These are phyloP conservation scores for Numenius arquata DNA, from an alignment of 2,113 vertebrate genomes.

Conservation along the genomic window DNA sequence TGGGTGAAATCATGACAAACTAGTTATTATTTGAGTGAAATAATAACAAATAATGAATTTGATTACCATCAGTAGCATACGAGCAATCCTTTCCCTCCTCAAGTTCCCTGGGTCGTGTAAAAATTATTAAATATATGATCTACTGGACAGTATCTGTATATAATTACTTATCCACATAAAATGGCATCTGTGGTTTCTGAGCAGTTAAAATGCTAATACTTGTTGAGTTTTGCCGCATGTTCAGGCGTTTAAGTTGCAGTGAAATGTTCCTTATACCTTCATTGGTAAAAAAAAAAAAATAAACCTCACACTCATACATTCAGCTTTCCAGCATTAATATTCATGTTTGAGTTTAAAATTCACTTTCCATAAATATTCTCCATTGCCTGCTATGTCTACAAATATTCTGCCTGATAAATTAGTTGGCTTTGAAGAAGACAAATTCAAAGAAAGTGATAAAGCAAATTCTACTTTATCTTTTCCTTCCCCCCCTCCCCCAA, in stretches of 20 bases:
- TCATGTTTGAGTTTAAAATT: background rate
- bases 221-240: background rate
- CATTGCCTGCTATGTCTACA: background rate
- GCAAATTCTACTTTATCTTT: background rate
- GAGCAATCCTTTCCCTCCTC: background rate
- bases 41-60: background rate
- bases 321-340: background rate
- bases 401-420: background rate
- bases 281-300: background rate
- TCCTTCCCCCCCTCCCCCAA: no score
- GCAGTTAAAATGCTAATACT: slow-evolving; percentile 6
- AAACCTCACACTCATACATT: background rate
- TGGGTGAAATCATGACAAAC: background rate
- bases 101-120: background rate
- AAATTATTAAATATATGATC: background rate
- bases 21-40: background rate
- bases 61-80: background rate
- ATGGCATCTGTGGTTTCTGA: background rate
- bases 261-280: background rate
- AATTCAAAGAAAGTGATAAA: background rate
- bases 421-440: background rate
- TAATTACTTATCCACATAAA: background rate
- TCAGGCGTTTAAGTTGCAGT: background rate
- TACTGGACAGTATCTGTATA: background rate
- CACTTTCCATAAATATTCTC: background rate